Conservation (phyloP, 2,113 vertebrate species). For the Pitta sordida region DNA sequence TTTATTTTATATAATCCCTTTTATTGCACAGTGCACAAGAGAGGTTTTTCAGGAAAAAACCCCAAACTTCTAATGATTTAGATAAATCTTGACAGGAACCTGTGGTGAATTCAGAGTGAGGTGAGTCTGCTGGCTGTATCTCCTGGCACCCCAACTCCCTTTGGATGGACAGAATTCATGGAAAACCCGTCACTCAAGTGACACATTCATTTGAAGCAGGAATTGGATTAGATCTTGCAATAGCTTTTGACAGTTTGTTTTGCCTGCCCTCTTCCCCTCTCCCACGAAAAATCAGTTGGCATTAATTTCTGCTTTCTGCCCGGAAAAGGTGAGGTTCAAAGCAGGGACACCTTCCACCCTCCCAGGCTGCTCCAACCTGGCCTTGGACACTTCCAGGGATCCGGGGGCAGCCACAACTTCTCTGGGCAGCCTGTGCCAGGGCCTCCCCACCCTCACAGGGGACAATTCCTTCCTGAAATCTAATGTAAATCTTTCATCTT, state of each 20-base stretch:
- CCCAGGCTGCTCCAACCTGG: neutral
- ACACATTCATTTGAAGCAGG: neutral
- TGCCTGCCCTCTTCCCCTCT: neutral
- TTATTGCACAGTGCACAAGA: neutral
- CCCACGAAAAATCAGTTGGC: neutral
- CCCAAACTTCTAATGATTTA: neutral
- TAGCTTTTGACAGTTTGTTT: slow-evolving; percentile 20
- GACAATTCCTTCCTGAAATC: neutral
- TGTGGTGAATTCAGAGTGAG: neutral
- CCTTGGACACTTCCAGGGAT: neutral
- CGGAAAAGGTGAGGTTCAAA: neutral
- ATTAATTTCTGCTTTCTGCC: neutral
- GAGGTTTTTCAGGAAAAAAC: neutral
- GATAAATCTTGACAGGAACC: neutral
- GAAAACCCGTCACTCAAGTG: neutral
- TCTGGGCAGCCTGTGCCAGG: neutral
- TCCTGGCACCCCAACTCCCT: neutral
- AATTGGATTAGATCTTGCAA: neutral
- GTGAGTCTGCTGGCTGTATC: neutral
- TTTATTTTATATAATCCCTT: neutral
- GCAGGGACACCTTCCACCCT: neutral
- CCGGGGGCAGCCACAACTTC: neutral
- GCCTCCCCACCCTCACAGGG: neutral
- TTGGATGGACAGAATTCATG: neutral
- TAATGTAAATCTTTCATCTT: neutral